phyloP scores from a whole-genome alignment of 1,140 invertebrate genomes.

The Ceratitis capitata region DNA sequence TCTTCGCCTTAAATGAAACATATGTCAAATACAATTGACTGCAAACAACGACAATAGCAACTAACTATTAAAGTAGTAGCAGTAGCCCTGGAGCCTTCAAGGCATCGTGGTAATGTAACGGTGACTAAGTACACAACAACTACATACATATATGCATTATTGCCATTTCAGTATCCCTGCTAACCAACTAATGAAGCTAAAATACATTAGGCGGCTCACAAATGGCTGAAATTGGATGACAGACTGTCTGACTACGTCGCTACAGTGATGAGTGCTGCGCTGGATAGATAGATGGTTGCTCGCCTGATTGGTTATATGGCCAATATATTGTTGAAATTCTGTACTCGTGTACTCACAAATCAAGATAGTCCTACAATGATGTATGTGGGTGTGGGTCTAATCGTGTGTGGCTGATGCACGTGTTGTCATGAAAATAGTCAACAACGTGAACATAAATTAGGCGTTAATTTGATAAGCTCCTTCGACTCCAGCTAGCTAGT shows the following conservation, averaged over 20 bases:
- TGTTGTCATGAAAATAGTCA: constrained; percentile 1
- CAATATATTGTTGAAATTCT: neutral
- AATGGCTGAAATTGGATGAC: neutral
- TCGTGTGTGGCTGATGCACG: neutral
- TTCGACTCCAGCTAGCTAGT: neutral
- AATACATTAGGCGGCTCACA: neutral
- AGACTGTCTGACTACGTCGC: neutral
- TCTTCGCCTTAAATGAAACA: constrained; percentile 26
- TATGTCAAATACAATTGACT: constrained; percentile 30
- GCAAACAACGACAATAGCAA: neutral
- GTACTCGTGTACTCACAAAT: neutral
- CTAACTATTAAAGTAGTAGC: neutral
- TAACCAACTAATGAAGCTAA: constrained; percentile 27
- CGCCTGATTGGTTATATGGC: neutral
- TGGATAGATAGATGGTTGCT: constrained; percentile 4
- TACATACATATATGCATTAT: neutral
- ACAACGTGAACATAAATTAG: constrained; percentile 36
- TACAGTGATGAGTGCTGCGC: neutral
- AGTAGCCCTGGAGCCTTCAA: neutral
- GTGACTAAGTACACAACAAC: neutral
- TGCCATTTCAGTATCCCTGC: neutral
- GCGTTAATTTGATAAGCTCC: constrained; percentile 24
- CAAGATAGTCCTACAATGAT: neutral
- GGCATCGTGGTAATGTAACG: neutral
- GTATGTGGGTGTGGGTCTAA: neutral